Evolutionary conservation across 1,140 invertebrate species (phyloP).

Genomic region (Aphaenogaster rudis): DNA sequence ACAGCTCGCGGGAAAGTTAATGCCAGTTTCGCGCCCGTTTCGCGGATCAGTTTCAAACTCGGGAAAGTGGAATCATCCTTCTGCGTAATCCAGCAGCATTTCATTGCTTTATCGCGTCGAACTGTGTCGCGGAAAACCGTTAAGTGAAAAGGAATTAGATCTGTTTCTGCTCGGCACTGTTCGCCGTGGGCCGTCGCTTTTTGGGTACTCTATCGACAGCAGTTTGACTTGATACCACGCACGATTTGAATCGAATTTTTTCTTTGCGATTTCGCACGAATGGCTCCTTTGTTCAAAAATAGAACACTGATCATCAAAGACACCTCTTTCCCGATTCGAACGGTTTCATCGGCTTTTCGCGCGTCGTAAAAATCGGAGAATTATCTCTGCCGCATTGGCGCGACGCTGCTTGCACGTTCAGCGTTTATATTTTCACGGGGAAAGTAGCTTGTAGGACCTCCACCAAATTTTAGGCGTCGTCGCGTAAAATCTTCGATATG

Average conservation of each 20-base stretch:
- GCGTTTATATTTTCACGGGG: not conserved
- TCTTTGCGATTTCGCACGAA: constrained; percentile 5
- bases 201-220: not conserved
- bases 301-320: not conserved
- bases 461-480: not conserved
- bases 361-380: constrained; percentile 17
- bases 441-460: constrained; percentile 3
- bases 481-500: not conserved
- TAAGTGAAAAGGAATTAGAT: constrained; percentile 22
- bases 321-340: not conserved
- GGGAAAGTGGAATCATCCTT: constrained; percentile 54
- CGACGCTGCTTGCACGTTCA: not conserved
- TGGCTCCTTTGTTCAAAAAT: not conserved
- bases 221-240: not conserved
- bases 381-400: not conserved
- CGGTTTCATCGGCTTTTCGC: not conserved
- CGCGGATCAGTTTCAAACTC: constrained; percentile 53
- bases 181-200: constrained; percentile 3
- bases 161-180: not conserved
- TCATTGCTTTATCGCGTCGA: constrained; percentile 29
- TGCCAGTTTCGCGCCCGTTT: constrained; percentile 32
- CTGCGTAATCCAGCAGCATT: constrained; percentile 41
- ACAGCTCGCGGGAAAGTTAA: constrained; percentile 40
- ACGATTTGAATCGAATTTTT: constrained; percentile 18
- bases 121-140: constrained; percentile 7